Conservation (phyloP, 2,113 vertebrate genomes). For the Caranx melampygus region DNA sequence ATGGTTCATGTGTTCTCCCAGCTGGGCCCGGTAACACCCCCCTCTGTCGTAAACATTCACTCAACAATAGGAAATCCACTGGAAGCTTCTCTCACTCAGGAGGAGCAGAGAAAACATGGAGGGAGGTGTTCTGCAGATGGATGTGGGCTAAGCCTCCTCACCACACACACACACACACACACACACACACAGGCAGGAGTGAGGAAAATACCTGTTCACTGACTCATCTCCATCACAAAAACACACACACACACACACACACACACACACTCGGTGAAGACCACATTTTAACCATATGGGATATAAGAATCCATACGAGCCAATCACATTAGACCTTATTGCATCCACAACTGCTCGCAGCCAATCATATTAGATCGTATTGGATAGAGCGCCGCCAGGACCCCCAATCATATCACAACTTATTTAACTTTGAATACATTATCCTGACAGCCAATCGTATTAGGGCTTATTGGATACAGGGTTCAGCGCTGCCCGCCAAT, state of each 20-base stretch:
- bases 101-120: conserved; percentile 30
- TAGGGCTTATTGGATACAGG: conserved; percentile 67
- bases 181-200: background rate
- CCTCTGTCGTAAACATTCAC: conserved; percentile 36
- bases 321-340: conserved; percentile 66
- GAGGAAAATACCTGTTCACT: conserved; percentile 62
- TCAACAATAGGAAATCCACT: conserved; percentile 45
- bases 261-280: too few relatives aligned
- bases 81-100: conserved; percentile 10
- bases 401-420: conserved; percentile 60
- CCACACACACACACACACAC: background rate
- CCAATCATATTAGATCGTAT: conserved; percentile 68
- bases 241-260: too few relatives aligned
- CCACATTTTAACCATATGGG: conserved; percentile 42
- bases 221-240: background rate
- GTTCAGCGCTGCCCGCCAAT: conserved; percentile 40
- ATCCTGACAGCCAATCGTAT: conserved; percentile 69
- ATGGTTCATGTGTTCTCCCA: conserved; percentile 20
- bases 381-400: conserved; percentile 52
- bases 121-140: conserved; percentile 35
- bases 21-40: conserved; percentile 25
- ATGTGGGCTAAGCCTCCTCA: conserved; percentile 61
- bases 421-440: conserved; percentile 65
- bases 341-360: conserved; percentile 46
- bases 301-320: conserved; percentile 57